phyloP scores from a whole-genome alignment of 2,888 invertebrate species.

The Bimastos eiseni region DNA sequence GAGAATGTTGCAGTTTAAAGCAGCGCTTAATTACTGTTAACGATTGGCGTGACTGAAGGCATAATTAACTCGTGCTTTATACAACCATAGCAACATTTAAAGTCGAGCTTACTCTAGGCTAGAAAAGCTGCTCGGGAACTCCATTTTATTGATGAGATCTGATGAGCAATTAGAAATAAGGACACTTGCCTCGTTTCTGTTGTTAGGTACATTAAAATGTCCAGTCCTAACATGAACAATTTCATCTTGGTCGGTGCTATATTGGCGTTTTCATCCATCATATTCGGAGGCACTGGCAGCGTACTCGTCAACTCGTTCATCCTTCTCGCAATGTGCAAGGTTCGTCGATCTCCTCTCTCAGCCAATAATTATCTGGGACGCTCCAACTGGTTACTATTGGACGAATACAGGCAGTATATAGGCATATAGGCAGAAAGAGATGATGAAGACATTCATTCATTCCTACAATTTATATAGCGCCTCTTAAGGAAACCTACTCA shows the following conservation, averaged over 20 bases:
- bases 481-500: no score
- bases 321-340: slow-evolving; percentile 44
- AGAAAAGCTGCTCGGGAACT: no score
- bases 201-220: slow-evolving; percentile 50
- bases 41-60: no score
- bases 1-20: neutral
- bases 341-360: neutral
- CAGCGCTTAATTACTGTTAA: no score
- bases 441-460: no score
- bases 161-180: neutral
- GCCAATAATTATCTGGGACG: no score
- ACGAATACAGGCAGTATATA: no score
- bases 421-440: no score
- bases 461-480: no score
- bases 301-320: slow-evolving; percentile 34
- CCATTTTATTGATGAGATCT: neutral
- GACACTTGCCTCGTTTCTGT: neutral
- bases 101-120: no score
- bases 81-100: no score
- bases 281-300: slow-evolving; percentile 44
- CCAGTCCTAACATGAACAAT: slow-evolving; percentile 51
- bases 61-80: no score
- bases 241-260: slow-evolving; percentile 47
- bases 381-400: neutral
- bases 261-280: slow-evolving; percentile 42